These are phyloP conservation scores for Baccha elongata DNA, from an alignment of 2,888 invertebrate genomes.

Conservation along the genomic window DNA sequence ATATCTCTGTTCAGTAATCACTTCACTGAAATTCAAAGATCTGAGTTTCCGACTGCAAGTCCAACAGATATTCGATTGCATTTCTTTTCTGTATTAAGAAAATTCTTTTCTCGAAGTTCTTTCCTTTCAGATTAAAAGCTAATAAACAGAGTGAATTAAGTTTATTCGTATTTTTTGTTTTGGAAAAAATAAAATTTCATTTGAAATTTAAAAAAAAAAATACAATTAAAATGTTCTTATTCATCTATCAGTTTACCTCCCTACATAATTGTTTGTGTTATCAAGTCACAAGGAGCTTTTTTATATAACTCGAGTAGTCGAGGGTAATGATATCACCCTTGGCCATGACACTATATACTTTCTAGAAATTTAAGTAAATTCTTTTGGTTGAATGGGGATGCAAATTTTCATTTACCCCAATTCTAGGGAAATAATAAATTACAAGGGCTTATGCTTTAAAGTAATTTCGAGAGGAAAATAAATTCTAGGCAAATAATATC, in stretches of 20 bases:
- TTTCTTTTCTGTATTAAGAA: slow-evolving; percentile 10
- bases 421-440: slow-evolving; percentile 36
- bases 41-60: not conserved
- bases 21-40: slow-evolving; percentile 13
- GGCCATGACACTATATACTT: not conserved
- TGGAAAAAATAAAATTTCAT: not conserved
- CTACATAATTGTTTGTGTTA: not conserved
- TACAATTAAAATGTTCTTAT: slow-evolving; percentile 14
- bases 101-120: slow-evolving; percentile 13
- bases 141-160: not conserved
- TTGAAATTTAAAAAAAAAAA: slow-evolving; percentile 1
- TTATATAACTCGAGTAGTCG: too few relatives aligned
- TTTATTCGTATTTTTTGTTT: too few relatives aligned
- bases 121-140: not conserved
- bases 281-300: not conserved
- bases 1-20: slow-evolving; percentile 47
- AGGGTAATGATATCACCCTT: not conserved
- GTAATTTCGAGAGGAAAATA: slow-evolving; percentile 23
- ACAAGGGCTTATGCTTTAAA: slow-evolving; percentile 15
- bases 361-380: slow-evolving; percentile 12
- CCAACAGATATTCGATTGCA: slow-evolving; percentile 36
- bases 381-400: not conserved
- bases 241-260: not conserved
- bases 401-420: not conserved
- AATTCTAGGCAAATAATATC: slow-evolving; percentile 4